Percentiles rank a stretch among this genome's conserved stretches.
Evolutionary conservation across 2,113 vertebrate genomes (phyloP).

Genomic region (Grus americana): DNA sequence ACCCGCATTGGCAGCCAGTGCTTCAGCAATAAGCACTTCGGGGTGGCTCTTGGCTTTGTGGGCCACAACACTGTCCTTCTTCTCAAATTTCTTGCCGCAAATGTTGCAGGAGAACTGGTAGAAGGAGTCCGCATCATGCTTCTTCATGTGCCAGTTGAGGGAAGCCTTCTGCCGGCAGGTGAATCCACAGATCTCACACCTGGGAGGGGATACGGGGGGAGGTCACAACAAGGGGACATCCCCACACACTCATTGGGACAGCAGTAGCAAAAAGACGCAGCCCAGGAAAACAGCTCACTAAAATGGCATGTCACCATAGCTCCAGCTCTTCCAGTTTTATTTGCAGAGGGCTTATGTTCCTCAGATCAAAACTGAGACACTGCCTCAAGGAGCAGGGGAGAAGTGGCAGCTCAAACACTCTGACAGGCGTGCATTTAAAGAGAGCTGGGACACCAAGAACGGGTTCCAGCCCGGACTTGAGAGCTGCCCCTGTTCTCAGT

Average conservation of each 20-base stretch:
- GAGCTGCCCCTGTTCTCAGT: neutral
- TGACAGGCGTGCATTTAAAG: rapidly evolving
- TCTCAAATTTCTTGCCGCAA: constrained; percentile 98
- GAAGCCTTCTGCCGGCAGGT: constrained; percentile 98
- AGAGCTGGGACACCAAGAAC: neutral
- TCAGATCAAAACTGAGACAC: neutral
- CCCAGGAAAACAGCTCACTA: neutral
- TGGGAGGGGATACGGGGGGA: constrained; percentile 26
- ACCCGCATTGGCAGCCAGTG: constrained; percentile 93
- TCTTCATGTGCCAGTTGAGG: constrained; percentile 99
- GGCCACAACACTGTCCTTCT: constrained; percentile 98
- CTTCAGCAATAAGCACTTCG: constrained; percentile 95
- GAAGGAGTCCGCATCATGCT: constrained; percentile 94
- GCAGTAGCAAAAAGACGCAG: neutral
- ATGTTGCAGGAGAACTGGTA: constrained; percentile 99
- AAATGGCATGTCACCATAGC: neutral
- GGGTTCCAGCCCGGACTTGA: neutral
- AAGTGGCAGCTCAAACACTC: neutral
- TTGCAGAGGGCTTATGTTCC: neutral
- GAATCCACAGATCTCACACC: constrained; percentile 98
- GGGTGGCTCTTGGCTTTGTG: constrained; percentile 99
- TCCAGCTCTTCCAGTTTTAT: neutral
- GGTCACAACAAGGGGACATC: neutral
- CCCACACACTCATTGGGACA: rapidly evolving
- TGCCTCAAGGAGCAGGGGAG: neutral